phyloP scores from a whole-genome alignment of 1,140 invertebrate genomes.

The Ditylenchus dipsaci region DNA sequence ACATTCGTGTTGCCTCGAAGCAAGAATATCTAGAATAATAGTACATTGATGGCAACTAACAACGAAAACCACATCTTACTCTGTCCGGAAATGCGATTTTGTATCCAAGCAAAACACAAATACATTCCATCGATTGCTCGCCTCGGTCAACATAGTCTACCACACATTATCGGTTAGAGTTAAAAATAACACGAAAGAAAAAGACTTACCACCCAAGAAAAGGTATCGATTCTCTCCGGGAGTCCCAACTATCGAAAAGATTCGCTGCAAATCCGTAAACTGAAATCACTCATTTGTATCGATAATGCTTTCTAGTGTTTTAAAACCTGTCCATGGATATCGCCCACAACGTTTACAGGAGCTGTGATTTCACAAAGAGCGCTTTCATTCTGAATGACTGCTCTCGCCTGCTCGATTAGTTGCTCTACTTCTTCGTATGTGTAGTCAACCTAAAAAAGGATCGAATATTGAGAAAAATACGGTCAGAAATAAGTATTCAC shows the following conservation, averaged over 20 bases:
- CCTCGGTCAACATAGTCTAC: slow-evolving; percentile 35
- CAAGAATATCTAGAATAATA: slow-evolving; percentile 62
- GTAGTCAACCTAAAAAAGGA: no score
- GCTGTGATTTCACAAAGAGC: no score
- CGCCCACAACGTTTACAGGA: slow-evolving; percentile 15
- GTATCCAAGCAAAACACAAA: slow-evolving; percentile 65
- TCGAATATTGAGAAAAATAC: no score
- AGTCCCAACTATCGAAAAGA: slow-evolving; percentile 4
- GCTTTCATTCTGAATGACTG: no score
- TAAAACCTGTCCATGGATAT: slow-evolving; percentile 14
- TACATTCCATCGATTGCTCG: slow-evolving; percentile 62
- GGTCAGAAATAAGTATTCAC: no score
- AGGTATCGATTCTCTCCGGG: slow-evolving; percentile 1
- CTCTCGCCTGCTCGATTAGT: no score
- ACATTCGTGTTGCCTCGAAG: slow-evolving; percentile 69
- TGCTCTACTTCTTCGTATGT: no score
- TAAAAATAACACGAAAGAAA: neutral
- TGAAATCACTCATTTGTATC: neutral
- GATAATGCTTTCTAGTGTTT: neutral
- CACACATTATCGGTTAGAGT: neutral
- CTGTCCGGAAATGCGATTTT: slow-evolving; percentile 65
- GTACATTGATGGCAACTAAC: no score
- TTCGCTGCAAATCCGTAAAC: slow-evolving; percentile 1
- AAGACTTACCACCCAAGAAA: slow-evolving; percentile 7
- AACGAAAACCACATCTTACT: neutral